Evolutionary conservation across 2,797 vertebrate genomes (phyloP), one percentile per base, ranked within the genome.

Genomic region (Lepilemur septentrionalis): DNA sequence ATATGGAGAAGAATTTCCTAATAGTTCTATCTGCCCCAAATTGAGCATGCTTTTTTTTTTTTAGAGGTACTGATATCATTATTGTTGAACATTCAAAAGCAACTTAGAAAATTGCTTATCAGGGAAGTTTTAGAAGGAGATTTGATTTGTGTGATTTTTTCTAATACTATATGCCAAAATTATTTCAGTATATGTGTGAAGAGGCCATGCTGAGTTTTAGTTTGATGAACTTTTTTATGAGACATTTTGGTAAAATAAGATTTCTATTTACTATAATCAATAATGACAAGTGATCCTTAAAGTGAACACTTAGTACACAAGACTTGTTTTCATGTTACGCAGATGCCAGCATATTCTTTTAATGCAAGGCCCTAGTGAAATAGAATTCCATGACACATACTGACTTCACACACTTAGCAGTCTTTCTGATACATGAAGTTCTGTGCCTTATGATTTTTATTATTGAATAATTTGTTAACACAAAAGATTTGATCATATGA

Each of bases 241-340:
- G 79, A 65, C 28, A 85, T 96, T 80, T 72, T 69, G 61, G 30
- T 92, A 94, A 93, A 92, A 55, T 85, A 48, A 76, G 82, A 67
- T 82, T 86, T 84, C 67, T 91, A 8, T 65, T 85, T 80, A 48
- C 63, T 87, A 38, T 4, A 55, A 20, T 93, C 65, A 76, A 30
- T 91, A 93, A 84, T 84, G 55, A 70, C 25, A 94, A 65, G 32
- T 84, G 38, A 67, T 81, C 17, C 72, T 92, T 93, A 84, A 89
- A 80, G 65, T 69, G n/a, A 85, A 59, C 57, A 50, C 28, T 78
- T 69, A 55, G 67, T 70, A 43, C 0, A 22, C 5, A 72, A 35
- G 8, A 79, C 61, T 91, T 61, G 1, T 55, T 93, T 93, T 83
- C 61, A 48, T 86, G n/a, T 89, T 85, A 50, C 78, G 43, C 41